Evolutionary conservation across 2,797 vertebrate genomes (phyloP), one percentile per base, ranked within the genome.

Genomic region (Gadopsis marmoratus): DNA sequence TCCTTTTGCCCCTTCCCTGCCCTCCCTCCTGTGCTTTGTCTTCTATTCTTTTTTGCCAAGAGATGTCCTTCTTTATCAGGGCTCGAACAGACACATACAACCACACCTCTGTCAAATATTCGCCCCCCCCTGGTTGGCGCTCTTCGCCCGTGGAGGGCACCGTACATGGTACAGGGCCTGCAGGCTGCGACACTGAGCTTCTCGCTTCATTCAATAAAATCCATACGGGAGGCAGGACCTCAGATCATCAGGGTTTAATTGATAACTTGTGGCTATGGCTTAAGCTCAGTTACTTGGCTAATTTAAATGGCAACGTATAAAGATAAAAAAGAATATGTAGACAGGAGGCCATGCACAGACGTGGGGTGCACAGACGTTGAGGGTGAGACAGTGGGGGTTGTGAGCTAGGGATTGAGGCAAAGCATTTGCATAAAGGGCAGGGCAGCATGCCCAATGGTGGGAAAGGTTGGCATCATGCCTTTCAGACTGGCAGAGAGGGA

Each of bases 381-480:
- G 91, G 92, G 89, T 80, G 88, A 92, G 91, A 91, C 88, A 79
- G 90, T 91, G 90, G 92, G 93, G 93, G 93, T 87, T 95, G 94
- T 91, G 91, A 94, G 90, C 91, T 92, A 86, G 91, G 89, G 91
- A 92, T 90, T 94, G 89, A 85, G 74, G 94, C 89, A 81, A 85
- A 81, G 84, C 92, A 96, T 96, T 96, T 95, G 95, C 95, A 96
- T 96, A 96, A 95, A 96, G 95, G 95, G 94, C 93, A 96, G 94
- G 95, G 95, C 95, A 94, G 81, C 85, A 91, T 96, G 95, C 95
- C 95, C 95, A 92, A 90, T 93, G 88, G 93, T 95, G 94, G 95
- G 93, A 95, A 94, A 93, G 94, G 94, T 95, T 96, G 95, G 95
- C 95, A 95, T 93, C 86, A 88, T 81, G 94, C 95, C 95, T 95